Evolutionary conservation across 23 tunicate species (phyloP).

Genomic region (Trididemnum clinides): DNA sequence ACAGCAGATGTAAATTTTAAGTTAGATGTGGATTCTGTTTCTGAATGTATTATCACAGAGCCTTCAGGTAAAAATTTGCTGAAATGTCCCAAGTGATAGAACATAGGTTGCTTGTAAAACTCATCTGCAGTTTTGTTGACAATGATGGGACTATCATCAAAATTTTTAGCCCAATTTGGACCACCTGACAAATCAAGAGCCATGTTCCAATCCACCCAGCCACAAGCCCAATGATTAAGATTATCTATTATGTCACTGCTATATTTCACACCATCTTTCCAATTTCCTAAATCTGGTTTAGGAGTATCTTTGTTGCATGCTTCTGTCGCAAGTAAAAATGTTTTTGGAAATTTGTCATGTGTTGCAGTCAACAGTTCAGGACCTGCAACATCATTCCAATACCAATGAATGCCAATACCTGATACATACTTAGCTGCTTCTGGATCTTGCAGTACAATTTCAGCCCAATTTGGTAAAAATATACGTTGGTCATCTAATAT

Average conservation of each 20-base stretch:
- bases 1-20: constrained; percentile 57
- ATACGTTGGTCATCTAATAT: constrained; percentile 93
- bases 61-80: constrained; percentile 84
- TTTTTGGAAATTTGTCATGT: constrained; percentile 72
- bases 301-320: constrained; percentile 87
- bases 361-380: constrained; percentile 64
- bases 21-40: neutral
- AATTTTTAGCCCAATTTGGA: constrained; percentile 98
- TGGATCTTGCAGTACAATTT: constrained; percentile 52
- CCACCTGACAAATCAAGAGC: constrained; percentile 88
- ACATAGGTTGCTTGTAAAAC: constrained; percentile 96
- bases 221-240: constrained; percentile 75
- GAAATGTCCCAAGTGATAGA: constrained; percentile 96
- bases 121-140: constrained; percentile 87
- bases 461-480: constrained; percentile 72
- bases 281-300: constrained; percentile 54
- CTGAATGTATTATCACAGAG: constrained; percentile 51
- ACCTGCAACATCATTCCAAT: constrained; percentile 80
- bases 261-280: constrained; percentile 88
- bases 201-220: constrained; percentile 99
- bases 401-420: constrained; percentile 98
- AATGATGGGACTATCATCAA: constrained; percentile 92
- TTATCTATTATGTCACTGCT: constrained; percentile 86
- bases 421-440: constrained; percentile 80
- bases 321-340: constrained; percentile 92